Conservation (phyloP, 2,113 vertebrate species). For the Carassius auratus region DNA sequence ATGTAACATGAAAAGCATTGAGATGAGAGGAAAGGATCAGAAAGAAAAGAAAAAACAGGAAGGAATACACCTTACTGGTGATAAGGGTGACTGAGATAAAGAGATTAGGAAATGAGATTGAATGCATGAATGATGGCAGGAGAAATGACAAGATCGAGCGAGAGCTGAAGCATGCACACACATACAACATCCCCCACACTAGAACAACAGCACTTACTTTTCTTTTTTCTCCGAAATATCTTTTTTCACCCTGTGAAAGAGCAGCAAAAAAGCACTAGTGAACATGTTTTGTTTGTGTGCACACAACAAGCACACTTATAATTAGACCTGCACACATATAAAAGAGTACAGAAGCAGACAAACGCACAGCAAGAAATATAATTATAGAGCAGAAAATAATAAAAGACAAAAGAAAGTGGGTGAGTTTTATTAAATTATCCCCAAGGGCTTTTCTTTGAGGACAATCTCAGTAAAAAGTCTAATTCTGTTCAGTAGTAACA, state of each 20-base stretch:
- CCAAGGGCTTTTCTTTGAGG: background rate
- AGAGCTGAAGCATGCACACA: background rate
- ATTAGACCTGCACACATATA: background rate
- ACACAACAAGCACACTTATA: slow-evolving; percentile 7
- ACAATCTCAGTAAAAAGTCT: background rate
- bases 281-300: slow-evolving; percentile 48
- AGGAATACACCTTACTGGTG: slow-evolving; percentile 1
- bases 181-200: background rate
- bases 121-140: slow-evolving; percentile 15
- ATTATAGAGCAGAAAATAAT: background rate
- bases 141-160: background rate
- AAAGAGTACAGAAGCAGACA: background rate
- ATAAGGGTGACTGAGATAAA: slow-evolving; percentile 25
- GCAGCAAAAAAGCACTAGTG: slow-evolving; percentile 57
- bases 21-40: background rate
- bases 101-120: slow-evolving; percentile 16
- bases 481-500: too few relatives aligned
- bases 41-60: background rate
- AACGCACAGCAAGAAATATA: background rate
- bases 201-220: slow-evolving; percentile 48
- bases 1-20: slow-evolving; percentile 17
- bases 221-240: slow-evolving; percentile 87
- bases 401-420: background rate
- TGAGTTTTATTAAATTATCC: too few relatives aligned
- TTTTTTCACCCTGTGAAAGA: slow-evolving; percentile 89